These are phyloP conservation scores for Alethe castanea DNA, from an alignment of 2,113 vertebrate species.

Conservation along the genomic window DNA sequence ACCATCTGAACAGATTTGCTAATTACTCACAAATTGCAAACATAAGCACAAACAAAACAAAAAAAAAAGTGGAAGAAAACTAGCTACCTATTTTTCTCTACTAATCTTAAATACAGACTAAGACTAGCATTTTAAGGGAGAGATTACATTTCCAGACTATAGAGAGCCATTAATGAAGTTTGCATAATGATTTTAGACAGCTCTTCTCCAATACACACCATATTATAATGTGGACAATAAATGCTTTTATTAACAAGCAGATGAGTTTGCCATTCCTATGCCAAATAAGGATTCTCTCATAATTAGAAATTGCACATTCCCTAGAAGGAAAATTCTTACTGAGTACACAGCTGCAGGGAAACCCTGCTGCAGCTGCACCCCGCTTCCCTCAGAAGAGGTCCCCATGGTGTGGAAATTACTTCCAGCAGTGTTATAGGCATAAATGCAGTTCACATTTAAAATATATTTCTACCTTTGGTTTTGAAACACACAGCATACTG, in stretches of 20 bases:
- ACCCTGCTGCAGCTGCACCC: background rate
- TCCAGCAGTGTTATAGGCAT: background rate
- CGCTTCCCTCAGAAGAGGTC: background rate
- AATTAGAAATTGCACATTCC: slow-evolving; percentile 5
- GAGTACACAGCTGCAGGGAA: background rate
- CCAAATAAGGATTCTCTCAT: background rate
- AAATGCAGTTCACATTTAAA: background rate
- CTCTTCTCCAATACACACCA: background rate
- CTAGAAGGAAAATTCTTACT: background rate
- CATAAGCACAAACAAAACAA: background rate
- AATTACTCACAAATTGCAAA: background rate
- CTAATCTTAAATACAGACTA: background rate
- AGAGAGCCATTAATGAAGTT: background rate
- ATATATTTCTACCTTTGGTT: background rate
- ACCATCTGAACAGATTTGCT: background rate
- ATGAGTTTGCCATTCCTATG: background rate
- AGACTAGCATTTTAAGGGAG: background rate
- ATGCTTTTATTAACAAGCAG: slow-evolving; percentile 11
- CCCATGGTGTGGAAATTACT: background rate
- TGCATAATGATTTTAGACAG: background rate
- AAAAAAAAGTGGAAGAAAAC: background rate
- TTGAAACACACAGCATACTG: background rate
- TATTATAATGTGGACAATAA: background rate
- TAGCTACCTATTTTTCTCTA: background rate
- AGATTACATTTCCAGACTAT: background rate